These are phyloP conservation scores for Anagyrus pseudococci DNA, from an alignment of 2,888 invertebrate species.

Conservation along the genomic window DNA sequence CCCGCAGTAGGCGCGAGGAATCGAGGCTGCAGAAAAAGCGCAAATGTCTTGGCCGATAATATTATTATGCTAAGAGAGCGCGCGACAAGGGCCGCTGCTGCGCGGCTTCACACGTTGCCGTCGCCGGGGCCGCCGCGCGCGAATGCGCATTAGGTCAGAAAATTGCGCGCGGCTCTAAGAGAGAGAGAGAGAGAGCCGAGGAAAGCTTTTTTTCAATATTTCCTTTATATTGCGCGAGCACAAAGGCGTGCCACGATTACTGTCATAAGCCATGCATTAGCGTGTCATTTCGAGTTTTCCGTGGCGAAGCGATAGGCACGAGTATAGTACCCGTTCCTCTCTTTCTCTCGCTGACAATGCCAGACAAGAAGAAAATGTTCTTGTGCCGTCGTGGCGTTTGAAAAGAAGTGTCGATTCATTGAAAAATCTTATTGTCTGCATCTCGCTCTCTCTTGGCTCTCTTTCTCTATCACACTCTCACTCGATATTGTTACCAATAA, in stretches of 20 bases:
- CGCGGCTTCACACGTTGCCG: background rate
- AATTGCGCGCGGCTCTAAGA: too few species aligned
- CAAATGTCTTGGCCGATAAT: constrained; percentile 33
- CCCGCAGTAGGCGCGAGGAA: constrained; percentile 26
- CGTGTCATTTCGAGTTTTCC: background rate
- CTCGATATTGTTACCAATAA: too few species aligned
- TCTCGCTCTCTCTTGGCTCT: too few species aligned
- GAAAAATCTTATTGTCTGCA: background rate
- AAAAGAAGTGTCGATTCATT: constrained; percentile 6
- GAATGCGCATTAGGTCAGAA: too few species aligned
- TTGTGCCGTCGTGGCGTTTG: background rate
- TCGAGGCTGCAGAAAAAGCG: constrained; percentile 35
- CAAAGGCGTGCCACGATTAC: constrained; percentile 23
- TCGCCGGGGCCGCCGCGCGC: too few species aligned
- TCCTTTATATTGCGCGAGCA: constrained; percentile 2
- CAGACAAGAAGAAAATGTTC: too few species aligned
- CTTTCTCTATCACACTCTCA: too few species aligned
- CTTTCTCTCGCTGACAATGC: background rate
- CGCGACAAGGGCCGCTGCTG: background rate
- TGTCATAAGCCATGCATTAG: constrained; percentile 20
- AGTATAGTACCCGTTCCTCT: too few species aligned
- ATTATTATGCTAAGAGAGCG: constrained; percentile 29
- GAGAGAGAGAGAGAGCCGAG: too few species aligned
- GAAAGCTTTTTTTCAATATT: constrained; percentile 24
- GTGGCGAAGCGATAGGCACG: too few species aligned